Percentiles rank a stretch among this genome's conserved stretches.
Conservation (phyloP, 2,888 invertebrate species). For the Mythimna impura region DNA sequence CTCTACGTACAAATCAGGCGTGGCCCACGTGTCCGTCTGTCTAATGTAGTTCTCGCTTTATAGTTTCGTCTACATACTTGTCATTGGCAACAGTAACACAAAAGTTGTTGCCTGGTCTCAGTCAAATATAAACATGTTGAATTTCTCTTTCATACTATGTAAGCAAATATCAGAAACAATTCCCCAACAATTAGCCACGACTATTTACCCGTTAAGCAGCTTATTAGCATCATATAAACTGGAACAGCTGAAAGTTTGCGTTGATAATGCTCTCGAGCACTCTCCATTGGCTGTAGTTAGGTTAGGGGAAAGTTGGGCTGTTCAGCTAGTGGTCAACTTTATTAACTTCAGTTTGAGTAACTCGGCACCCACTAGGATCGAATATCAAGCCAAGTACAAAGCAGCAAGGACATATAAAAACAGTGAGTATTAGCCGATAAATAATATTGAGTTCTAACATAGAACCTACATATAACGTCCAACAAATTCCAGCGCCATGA, state of each 20-base stretch:
- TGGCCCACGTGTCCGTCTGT: too few species aligned
- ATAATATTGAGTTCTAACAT: not conserved
- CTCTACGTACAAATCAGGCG: too few species aligned
- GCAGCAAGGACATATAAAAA: not conserved
- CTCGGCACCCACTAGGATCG: constrained; percentile 5
- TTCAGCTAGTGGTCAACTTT: constrained; percentile 30
- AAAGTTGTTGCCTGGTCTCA: not conserved
- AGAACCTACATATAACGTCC: not conserved
- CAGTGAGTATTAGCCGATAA: not conserved
- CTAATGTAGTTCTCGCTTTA: too few species aligned
- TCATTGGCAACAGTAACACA: too few species aligned
- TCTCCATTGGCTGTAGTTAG: constrained; percentile 45
- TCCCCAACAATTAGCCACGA: not conserved
- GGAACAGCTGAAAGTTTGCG: constrained; percentile 43
- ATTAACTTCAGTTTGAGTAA: constrained; percentile 39
- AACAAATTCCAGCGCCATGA: not conserved
- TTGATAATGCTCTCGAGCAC: constrained; percentile 32
- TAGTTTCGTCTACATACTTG: too few species aligned
- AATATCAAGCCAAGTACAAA: not conserved
- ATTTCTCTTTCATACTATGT: not conserved
- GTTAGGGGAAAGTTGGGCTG: constrained; percentile 44
- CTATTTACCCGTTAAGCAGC: constrained; percentile 10
- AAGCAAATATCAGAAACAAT: not conserved
- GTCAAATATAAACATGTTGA: not conserved
- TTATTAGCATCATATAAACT: constrained; percentile 43